phyloP scores from a whole-genome alignment of 2,888 invertebrate genomes.

The Chesias legatella region DNA sequence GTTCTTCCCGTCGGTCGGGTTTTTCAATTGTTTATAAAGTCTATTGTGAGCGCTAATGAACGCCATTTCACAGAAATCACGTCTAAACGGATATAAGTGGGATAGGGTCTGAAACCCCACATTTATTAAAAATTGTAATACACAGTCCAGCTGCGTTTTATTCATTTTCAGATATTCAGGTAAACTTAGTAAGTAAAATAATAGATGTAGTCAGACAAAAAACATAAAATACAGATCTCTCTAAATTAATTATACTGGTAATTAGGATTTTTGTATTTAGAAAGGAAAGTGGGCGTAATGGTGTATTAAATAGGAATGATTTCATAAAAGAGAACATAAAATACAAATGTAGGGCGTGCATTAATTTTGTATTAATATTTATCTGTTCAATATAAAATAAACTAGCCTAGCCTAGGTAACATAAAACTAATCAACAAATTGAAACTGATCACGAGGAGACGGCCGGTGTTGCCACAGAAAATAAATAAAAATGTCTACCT shows the following conservation, averaged over 20 bases:
- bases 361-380: constrained; percentile 10
- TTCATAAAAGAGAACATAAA: too few species aligned
- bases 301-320: too few species aligned
- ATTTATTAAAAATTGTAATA: constrained; percentile 31
- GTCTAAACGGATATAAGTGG: constrained; percentile 48
- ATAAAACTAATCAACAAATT: constrained; percentile 17
- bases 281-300: too few species aligned
- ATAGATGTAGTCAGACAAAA: too few species aligned
- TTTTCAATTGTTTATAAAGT: constrained; percentile 62
- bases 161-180: too few species aligned
- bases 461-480: constrained; percentile 16
- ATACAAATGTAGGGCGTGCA: too few species aligned
- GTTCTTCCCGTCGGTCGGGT: constrained; percentile 42
- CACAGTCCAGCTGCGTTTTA: too few species aligned
- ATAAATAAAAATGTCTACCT: constrained; percentile 11
- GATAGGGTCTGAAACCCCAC: constrained; percentile 31
- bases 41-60: constrained; percentile 63
- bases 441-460: constrained; percentile 9
- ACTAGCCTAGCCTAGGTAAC: constrained; percentile 9
- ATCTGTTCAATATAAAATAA: constrained; percentile 5
- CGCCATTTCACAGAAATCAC: constrained; percentile 48
- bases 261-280: too few species aligned
- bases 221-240: too few species aligned
- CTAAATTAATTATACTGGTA: too few species aligned
- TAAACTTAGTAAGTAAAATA: too few species aligned